phyloP scores from a whole-genome alignment of 2,113 vertebrate species.

The Trematomus loennbergii region DNA sequence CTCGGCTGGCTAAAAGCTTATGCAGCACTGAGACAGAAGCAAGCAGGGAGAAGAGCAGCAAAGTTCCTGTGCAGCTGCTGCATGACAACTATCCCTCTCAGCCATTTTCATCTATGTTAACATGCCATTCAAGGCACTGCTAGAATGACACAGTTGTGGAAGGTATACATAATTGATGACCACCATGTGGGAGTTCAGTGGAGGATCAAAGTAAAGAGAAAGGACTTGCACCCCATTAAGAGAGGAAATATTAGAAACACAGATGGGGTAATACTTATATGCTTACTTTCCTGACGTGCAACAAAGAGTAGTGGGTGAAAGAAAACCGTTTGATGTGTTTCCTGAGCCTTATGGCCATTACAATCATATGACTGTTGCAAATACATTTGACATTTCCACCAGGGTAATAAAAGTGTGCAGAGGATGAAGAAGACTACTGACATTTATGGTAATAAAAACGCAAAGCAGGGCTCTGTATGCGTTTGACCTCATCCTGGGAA shows the following conservation, averaged over 20 bases:
- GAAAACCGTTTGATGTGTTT: background rate
- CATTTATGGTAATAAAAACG: conserved; percentile 87
- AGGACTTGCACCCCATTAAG: conserved; percentile 9
- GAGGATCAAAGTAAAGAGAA: conserved; percentile 47
- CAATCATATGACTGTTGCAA: conserved; percentile 72
- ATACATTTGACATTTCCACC: conserved; percentile 83
- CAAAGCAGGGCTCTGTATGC: conserved; percentile 64
- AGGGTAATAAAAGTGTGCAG: conserved; percentile 74
- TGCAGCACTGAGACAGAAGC: conserved; percentile 56
- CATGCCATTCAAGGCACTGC: conserved; percentile 32
- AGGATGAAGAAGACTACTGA: conserved; percentile 84
- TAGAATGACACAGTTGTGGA: conserved; percentile 19
- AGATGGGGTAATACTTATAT: conserved; percentile 27
- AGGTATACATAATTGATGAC: conserved; percentile 56
- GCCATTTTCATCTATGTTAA: conserved; percentile 39
- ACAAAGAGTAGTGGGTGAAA: conserved; percentile 12
- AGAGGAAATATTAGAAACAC: conserved; percentile 35
- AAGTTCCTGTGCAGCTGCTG: conserved; percentile 50
- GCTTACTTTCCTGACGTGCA: background rate
- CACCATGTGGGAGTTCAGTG: conserved; percentile 29
- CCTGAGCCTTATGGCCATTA: conserved; percentile 39
- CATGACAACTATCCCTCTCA: conserved; percentile 61
- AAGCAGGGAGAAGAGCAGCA: conserved; percentile 32
- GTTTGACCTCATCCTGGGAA: conserved; percentile 80
- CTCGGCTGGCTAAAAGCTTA: conserved; percentile 52